phyloP scores from a whole-genome alignment of 2,797 vertebrate genomes.

The Benthosema pterotum region DNA sequence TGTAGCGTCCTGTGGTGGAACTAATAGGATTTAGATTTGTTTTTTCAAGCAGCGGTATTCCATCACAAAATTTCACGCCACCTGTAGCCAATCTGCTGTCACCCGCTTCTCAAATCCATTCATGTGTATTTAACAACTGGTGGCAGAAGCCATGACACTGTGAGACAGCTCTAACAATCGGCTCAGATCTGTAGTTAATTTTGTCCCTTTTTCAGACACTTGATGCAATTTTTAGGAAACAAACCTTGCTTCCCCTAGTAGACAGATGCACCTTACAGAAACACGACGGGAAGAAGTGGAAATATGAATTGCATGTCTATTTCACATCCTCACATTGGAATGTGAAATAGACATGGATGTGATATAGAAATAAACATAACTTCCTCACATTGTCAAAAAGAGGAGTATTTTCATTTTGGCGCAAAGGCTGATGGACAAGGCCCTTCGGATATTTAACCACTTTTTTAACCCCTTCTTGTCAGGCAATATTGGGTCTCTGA shows the following conservation, averaged over 20 bases:
- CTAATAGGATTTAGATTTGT: not conserved
- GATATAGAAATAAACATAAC: too few relatives aligned
- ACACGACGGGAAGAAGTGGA: not conserved
- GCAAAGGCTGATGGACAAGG: not conserved
- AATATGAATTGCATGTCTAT: not conserved
- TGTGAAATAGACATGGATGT: too few relatives aligned
- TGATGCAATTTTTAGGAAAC: conserved; percentile 27
- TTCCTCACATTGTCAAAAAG: too few relatives aligned
- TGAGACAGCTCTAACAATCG: conserved; percentile 28
- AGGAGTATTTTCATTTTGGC: too few relatives aligned
- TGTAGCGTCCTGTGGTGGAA: not conserved
- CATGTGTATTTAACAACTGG: conserved; percentile 8
- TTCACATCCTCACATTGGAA: too few relatives aligned
- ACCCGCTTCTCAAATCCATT: not conserved
- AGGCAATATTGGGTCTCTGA: conserved; percentile 7
- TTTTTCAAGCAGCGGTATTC: not conserved
- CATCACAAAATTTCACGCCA: not conserved
- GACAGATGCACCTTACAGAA: not conserved
- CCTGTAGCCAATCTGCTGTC: not conserved
- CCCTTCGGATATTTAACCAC: conserved; percentile 3
- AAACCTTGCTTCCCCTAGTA: conserved; percentile 4
- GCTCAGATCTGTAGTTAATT: conserved; percentile 4
- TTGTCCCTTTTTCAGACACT: conserved; percentile 7
- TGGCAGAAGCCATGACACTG: not conserved
- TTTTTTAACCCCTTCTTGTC: conserved; percentile 10